Conservation (phyloP, 64 coral and sea anemone genomes). For the Astreopora myriophthalma region DNA sequence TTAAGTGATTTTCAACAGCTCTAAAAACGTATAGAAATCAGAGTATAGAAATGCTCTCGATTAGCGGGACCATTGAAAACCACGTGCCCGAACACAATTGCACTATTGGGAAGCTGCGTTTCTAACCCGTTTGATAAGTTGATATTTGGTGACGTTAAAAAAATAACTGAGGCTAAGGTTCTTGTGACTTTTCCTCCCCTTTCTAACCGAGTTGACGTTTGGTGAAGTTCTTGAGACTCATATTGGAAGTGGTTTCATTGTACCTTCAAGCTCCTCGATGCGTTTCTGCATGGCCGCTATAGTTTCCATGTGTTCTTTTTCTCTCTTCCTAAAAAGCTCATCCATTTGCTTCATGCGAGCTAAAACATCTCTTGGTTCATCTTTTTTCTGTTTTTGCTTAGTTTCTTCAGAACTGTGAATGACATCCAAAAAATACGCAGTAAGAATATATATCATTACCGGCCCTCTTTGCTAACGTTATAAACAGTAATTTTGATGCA, state of each 20-base stretch:
- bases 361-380: neutral
- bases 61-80: neutral
- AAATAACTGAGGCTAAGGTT: neutral
- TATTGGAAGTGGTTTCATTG: neutral
- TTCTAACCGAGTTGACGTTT: neutral
- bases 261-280: conserved; percentile 16
- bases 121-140: neutral
- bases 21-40: neutral
- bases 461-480: too few species aligned
- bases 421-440: too few species aligned
- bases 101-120: neutral
- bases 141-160: neutral
- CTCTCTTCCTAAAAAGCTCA: neutral
- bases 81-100: neutral
- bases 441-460: too few species aligned
- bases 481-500: too few species aligned
- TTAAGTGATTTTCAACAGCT: neutral
- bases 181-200: neutral
- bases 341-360: neutral
- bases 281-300: conserved; percentile 2
- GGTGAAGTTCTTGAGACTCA: neutral
- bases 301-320: neutral
- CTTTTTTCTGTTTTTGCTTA: too few species aligned
- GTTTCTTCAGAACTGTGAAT: too few species aligned
- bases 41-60: neutral